Conservation (phyloP, 2,113 vertebrate species). For the Recurvirostra avosetta region DNA sequence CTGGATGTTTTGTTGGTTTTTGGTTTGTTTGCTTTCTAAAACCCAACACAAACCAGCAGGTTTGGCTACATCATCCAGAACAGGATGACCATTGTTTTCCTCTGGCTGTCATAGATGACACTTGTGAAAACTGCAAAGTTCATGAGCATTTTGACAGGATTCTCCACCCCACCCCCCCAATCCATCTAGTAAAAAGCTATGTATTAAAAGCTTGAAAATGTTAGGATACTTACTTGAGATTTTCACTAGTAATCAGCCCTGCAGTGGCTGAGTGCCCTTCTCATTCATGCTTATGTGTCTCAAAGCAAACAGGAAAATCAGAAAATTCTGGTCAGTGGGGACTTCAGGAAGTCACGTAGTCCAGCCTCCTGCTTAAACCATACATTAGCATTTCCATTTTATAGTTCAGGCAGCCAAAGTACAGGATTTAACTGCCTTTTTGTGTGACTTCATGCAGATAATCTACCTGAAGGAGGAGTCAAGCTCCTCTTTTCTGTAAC, state of each 20-base stretch:
- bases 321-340: neutral
- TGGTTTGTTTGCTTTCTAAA: neutral
- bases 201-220: neutral
- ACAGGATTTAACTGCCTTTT: neutral
- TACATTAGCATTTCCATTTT: neutral
- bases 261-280: neutral
- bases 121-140: neutral
- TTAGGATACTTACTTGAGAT: neutral
- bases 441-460: neutral
- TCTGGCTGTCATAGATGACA: neutral
- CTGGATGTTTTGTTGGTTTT: neutral
- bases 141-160: neutral
- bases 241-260: neutral
- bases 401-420: neutral
- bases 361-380: neutral
- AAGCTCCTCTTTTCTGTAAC: neutral
- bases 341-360: neutral
- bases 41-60: neutral
- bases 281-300: neutral
- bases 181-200: neutral
- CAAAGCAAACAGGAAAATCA: neutral
- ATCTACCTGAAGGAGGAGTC: neutral
- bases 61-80: neutral
- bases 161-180: neutral
- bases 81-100: neutral